Conservation (phyloP, 2,888 invertebrate genomes). For the Mimachlamys varia region DNA sequence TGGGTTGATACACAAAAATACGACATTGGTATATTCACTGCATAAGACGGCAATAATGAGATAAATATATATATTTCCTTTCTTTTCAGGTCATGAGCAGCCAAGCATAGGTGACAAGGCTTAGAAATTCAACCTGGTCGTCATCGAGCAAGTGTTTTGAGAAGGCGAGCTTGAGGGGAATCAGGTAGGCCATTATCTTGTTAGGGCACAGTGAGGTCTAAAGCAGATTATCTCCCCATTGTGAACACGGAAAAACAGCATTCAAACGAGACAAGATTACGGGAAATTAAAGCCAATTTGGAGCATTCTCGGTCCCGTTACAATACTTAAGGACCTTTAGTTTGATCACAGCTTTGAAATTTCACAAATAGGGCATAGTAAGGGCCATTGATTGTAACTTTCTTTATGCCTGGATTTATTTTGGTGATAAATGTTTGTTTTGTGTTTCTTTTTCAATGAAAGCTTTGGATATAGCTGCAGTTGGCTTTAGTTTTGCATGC, state of each 20-base stretch:
- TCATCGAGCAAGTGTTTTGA: background rate
- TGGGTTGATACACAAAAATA: no score
- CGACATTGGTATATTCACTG: no score
- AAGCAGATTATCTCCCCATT: constrained; percentile 20
- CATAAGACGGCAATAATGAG: background rate
- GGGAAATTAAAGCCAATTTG: constrained; percentile 25
- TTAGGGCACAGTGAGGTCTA: background rate
- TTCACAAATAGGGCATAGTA: background rate
- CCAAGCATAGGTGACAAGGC: constrained; percentile 34
- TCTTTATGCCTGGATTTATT: background rate
- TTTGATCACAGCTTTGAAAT: background rate
- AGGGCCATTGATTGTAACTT: background rate
- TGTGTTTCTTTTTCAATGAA: no score
- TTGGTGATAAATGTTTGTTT: no score
- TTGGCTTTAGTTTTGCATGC: no score
- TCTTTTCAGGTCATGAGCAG: constrained; percentile 15
- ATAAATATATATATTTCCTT: background rate
- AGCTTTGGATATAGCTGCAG: no score
- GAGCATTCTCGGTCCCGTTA: background rate
- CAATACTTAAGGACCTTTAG: background rate
- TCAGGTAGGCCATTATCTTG: background rate
- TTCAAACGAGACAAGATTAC: constrained; percentile 20
- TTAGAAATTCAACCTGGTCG: constrained; percentile 25
- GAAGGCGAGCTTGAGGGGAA: constrained; percentile 10
- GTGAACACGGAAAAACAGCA: background rate